Conservation (phyloP, 2,113 vertebrate species). For the Clinocottus analis region DNA sequence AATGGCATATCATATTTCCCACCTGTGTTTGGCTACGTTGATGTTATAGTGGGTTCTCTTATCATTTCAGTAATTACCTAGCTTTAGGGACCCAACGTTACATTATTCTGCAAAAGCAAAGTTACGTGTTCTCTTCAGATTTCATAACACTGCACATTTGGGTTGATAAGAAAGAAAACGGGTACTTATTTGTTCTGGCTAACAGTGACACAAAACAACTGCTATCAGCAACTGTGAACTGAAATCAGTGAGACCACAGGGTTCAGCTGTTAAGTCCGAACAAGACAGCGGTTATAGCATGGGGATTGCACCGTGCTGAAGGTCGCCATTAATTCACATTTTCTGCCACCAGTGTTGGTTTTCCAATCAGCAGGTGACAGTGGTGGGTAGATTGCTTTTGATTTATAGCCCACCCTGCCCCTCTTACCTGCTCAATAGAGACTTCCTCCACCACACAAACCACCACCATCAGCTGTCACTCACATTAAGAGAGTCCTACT, state of each 20-base stretch:
- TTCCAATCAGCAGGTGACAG: slow-evolving; percentile 68
- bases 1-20: slow-evolving; percentile 32
- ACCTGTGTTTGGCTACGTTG: slow-evolving; percentile 13
- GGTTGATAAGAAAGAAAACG: slow-evolving; percentile 13
- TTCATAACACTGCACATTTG: background rate
- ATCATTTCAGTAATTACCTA: slow-evolving; percentile 15
- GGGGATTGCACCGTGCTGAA: slow-evolving; percentile 34
- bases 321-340: slow-evolving; percentile 62
- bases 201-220: slow-evolving; percentile 21
- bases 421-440: slow-evolving; percentile 47
- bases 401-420: slow-evolving; percentile 54
- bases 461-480: slow-evolving; percentile 13
- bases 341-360: slow-evolving; percentile 60
- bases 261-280: slow-evolving; percentile 15
- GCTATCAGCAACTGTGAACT: background rate
- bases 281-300: slow-evolving; percentile 36
- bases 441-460: slow-evolving; percentile 4
- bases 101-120: slow-evolving; percentile 1
- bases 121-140: background rate
- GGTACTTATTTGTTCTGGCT: background rate
- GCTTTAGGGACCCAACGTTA: background rate
- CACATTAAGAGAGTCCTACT: slow-evolving; percentile 14
- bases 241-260: background rate
- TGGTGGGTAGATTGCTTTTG: slow-evolving; percentile 61
- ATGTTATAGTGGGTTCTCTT: slow-evolving; percentile 14